Evolutionary conservation across 2,888 invertebrate species (phyloP).

Genomic region (Steromphala cineraria): DNA sequence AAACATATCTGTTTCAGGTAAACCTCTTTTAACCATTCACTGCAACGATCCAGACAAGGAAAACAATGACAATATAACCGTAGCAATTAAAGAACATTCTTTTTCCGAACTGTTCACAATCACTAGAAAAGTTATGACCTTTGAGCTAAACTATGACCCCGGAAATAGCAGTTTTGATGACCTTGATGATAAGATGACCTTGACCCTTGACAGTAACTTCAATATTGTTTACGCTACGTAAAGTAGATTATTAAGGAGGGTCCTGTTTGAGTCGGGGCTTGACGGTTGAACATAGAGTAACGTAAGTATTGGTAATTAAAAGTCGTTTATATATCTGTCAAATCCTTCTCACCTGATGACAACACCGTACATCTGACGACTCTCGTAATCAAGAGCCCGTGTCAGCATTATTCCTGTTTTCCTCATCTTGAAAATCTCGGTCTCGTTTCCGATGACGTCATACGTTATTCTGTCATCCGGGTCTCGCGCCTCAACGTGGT

Average conservation of each 20-base stretch:
- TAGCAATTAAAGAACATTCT: neutral
- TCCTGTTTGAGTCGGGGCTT: too few relatives aligned
- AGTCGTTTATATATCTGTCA: too few relatives aligned
- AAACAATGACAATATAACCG: neutral
- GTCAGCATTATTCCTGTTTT: neutral
- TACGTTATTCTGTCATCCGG: neutral
- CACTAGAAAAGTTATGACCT: neutral
- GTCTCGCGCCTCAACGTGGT: neutral
- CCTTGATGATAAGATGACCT: neutral
- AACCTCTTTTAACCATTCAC: neutral
- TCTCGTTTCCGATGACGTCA: neutral
- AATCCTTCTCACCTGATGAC: neutral
- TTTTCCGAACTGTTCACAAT: neutral
- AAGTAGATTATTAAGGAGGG: too few relatives aligned
- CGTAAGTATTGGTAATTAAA: too few relatives aligned
- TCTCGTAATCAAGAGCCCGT: neutral
- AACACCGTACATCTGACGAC: neutral
- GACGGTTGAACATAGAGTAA: too few relatives aligned
- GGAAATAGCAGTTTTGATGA: neutral
- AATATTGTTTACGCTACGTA: too few relatives aligned
- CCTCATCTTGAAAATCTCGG: neutral
- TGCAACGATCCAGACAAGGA: neutral
- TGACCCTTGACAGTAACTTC: neutral
- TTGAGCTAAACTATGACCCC: neutral
- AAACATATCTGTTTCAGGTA: neutral